Evolutionary conservation across 2,797 vertebrate species (phyloP).

Genomic region (Artibeus lituratus): DNA sequence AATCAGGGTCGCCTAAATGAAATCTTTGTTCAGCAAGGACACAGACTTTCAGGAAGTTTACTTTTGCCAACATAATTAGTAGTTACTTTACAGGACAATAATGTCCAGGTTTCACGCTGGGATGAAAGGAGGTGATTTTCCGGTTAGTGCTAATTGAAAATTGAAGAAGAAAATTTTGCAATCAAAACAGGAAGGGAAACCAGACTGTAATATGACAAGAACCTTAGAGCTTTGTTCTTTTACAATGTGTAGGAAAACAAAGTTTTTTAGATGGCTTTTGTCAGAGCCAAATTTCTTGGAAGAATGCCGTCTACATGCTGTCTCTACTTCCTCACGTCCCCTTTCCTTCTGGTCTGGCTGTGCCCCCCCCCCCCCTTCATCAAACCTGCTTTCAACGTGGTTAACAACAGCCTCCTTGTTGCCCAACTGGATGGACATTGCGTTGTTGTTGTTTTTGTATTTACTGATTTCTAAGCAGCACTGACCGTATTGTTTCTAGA

Average conservation of each 20-base stretch:
- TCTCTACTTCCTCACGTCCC: background rate
- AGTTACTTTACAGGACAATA: slow-evolving; percentile 33
- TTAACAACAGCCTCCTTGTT: background rate
- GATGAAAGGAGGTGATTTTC: slow-evolving; percentile 62
- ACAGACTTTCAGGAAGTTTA: slow-evolving; percentile 45
- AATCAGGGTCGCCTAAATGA: background rate
- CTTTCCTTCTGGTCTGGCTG: background rate
- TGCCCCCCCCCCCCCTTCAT: background rate
- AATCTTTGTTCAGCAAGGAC: slow-evolving; percentile 6
- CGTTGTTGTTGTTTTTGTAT: background rate
- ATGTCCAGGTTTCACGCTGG: slow-evolving; percentile 47
- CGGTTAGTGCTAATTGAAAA: slow-evolving; percentile 59
- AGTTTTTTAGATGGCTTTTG: slow-evolving; percentile 40
- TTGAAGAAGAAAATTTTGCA: slow-evolving; percentile 49
- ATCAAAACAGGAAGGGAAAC: slow-evolving; percentile 72
- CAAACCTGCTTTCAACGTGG: background rate
- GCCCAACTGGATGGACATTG: background rate
- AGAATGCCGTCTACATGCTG: background rate
- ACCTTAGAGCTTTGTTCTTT: slow-evolving; percentile 62
- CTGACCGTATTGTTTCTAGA: background rate
- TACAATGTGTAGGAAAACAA: slow-evolving; percentile 15
- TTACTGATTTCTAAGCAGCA: slow-evolving; percentile 14
- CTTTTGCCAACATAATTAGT: slow-evolving; percentile 29
- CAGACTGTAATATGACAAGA: slow-evolving; percentile 32
- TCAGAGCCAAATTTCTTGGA: slow-evolving; percentile 38